These are phyloP conservation scores for Phymatocera aterrima DNA, from an alignment of 2,888 invertebrate genomes.

Conservation along the genomic window DNA sequence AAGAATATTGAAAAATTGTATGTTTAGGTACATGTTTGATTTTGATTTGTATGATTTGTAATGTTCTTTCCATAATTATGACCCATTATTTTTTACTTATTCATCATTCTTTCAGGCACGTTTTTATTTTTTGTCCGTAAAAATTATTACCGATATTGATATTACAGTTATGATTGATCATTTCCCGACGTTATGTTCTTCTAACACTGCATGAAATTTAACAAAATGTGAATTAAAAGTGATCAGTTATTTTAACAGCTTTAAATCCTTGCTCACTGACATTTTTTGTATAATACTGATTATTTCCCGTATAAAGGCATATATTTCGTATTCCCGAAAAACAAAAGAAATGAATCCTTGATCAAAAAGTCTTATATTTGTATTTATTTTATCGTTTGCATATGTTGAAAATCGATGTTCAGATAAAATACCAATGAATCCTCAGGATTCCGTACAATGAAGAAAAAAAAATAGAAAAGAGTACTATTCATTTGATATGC, in stretches of 20 bases:
- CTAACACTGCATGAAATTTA: neutral
- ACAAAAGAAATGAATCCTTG: neutral
- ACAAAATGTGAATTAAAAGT: slow-evolving; percentile 1
- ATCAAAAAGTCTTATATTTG: neutral
- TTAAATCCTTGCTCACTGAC: neutral
- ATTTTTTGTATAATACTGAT: too few relatives aligned
- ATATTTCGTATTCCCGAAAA: neutral
- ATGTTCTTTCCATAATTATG: neutral
- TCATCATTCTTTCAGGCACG: neutral
- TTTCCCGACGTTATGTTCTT: neutral
- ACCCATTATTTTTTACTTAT: neutral
- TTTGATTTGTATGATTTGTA: neutral
- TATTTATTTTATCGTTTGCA: neutral
- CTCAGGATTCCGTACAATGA: neutral
- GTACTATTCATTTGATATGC: neutral
- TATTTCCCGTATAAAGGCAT: neutral
- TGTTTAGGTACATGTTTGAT: neutral
- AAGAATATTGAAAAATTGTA: neutral
- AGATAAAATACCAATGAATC: neutral
- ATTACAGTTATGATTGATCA: slow-evolving; percentile 16
- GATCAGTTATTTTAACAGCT: neutral
- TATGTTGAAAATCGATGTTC: neutral
- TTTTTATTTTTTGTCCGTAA: neutral
- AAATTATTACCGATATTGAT: neutral
- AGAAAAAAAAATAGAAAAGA: neutral